A percentile compares a stretch with the other conserved stretches of the same genome.
phyloP scores from a whole-genome alignment of 2,888 invertebrate genomes.

The Noctua janthina region DNA sequence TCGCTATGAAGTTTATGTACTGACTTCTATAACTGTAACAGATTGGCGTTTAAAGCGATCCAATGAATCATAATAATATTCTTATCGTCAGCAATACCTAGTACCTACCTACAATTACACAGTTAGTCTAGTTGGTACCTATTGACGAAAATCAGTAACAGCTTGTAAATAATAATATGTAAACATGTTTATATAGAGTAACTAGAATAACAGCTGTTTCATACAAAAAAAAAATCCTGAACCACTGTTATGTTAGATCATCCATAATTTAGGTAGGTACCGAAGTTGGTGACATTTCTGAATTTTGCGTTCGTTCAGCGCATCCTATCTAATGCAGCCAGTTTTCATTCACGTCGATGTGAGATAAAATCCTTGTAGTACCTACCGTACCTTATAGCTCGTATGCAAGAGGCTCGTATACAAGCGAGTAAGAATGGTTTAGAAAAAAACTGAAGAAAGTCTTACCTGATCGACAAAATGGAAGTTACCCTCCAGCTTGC shows the following conservation, averaged over 20 bases:
- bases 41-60: conserved; percentile 3
- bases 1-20: conserved; percentile 9
- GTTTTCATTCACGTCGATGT: neutral
- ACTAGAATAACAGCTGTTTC: neutral
- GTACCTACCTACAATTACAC: neutral
- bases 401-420: neutral
- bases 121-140: neutral
- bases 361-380: neutral
- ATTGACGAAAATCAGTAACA: neutral
- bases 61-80: conserved; percentile 1
- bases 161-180: neutral
- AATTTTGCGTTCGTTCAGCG: neutral
- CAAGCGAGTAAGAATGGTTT: neutral
- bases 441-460: neutral
- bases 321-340: neutral
- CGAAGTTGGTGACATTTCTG: neutral
- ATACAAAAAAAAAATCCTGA: neutral
- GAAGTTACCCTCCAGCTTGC: conserved; percentile 81
- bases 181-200: neutral
- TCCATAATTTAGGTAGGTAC: neutral
- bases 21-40: neutral
- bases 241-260: neutral
- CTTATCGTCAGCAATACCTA: neutral
- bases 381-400: neutral
- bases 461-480: conserved; percentile 87